Evolutionary conservation across 2,888 invertebrate genomes (phyloP), one percentile per base, ranked within the genome.

Genomic region (Drosophila lacicola): DNA sequence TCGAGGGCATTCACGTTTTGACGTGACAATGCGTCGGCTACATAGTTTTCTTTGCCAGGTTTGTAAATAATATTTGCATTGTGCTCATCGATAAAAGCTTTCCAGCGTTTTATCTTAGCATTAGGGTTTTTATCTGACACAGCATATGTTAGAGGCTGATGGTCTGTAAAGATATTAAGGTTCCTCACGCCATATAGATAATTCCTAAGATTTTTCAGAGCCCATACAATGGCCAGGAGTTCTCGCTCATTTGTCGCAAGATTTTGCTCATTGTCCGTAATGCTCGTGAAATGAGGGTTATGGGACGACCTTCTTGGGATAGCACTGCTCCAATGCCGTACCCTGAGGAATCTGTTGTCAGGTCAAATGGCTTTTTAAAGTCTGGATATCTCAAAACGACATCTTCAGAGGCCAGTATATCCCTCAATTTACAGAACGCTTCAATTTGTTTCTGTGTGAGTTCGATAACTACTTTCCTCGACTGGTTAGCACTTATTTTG

Each of bases 61-160:
- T 63, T 63, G 34, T 49, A 57, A n/a, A 63, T 11, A 8, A 68
- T 19, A 2, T 53, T 56, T 0, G 56, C 46, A n/a, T 47, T 47
- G n/a, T 55, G 45, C 10, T 67, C 50, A 4, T 56, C 51, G 9
- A 56, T 42, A 42, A 47, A 54, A 3, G 57, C 46, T 49, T 63
- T 69, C 54, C 68, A 69, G 29, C 57, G 37, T 41, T 55, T 66
- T 29, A 66, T 33, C 19, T 66, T 55, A 1, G 55, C 44, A 37
- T 60, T 17, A 17, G 17, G 17, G 17, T 17, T 17, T 17, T 17
- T 37, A 25, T 57, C 57, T 4, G 64, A 64, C 8, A 64, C 51
- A 4, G 57, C 45, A 25, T 56, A 61, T 8, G 55, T 61, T 13
- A 25, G 25, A 25, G 25, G 25, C 25, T 25, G 25, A 25, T 25